Percentiles rank a stretch among this genome's conserved stretches.
Evolutionary conservation across 2,888 invertebrate genomes (phyloP).

Genomic region (Neuroscelio doddi): DNA sequence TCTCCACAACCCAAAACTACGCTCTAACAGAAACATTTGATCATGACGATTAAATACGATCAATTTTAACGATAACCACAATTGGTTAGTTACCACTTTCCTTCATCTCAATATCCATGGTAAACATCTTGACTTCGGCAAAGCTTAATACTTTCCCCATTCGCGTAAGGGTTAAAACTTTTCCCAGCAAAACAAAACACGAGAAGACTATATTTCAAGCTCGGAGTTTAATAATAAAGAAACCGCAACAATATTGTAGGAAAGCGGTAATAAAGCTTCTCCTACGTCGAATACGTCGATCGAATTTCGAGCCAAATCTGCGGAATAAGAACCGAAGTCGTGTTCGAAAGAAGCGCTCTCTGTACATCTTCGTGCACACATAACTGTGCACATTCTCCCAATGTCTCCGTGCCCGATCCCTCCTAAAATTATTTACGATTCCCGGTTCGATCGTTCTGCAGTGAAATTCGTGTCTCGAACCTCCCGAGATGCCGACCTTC

Average conservation of each 20-base stretch:
- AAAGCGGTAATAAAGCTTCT: background rate
- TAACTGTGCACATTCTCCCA: background rate
- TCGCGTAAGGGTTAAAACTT: too few species aligned
- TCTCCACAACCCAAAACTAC: too few species aligned
- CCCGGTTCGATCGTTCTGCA: constrained; percentile 35
- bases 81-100: too few species aligned
- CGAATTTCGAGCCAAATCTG: background rate
- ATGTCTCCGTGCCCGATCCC: constrained; percentile 34
- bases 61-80: too few species aligned
- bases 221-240: background rate
- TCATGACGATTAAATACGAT: too few species aligned
- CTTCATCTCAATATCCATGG: background rate
- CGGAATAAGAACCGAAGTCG: background rate
- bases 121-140: too few species aligned
- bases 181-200: background rate
- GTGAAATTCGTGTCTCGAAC: constrained; percentile 41
- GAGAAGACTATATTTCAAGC: background rate
- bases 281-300: background rate
- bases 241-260: background rate
- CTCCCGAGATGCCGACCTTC: constrained; percentile 50
- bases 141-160: too few species aligned
- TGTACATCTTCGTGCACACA: too few species aligned
- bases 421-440: constrained; percentile 40
- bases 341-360: background rate
- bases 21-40: too few species aligned